These are phyloP conservation scores for Melanophora roralis DNA, from an alignment of 2,888 invertebrate species.

Conservation along the genomic window DNA sequence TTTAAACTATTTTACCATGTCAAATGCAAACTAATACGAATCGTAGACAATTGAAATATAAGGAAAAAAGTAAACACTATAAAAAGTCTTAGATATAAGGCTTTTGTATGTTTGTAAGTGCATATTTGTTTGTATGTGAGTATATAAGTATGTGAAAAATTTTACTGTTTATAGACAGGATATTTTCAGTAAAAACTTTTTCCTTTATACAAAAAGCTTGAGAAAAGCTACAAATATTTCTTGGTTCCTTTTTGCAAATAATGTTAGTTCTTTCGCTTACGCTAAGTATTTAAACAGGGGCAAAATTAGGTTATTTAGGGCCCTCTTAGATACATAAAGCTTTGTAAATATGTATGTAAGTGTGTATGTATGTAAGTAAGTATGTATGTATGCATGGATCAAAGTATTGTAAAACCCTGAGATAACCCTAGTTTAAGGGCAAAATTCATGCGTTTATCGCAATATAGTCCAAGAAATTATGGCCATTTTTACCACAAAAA, in stretches of 20 bases:
- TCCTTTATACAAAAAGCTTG: constrained; percentile 36
- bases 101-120: not conserved
- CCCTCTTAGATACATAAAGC: not conserved
- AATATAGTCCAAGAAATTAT: too few relatives aligned
- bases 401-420: too few relatives aligned
- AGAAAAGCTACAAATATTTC: constrained; percentile 51
- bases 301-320: constrained; percentile 34
- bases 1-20: constrained; percentile 24
- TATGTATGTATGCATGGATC: too few relatives aligned
- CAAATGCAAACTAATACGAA: constrained; percentile 42
- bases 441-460: too few relatives aligned
- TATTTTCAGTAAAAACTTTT: constrained; percentile 43
- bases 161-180: constrained; percentile 53
- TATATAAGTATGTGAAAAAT: constrained; percentile 24
- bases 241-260: constrained; percentile 3
- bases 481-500: too few relatives aligned
- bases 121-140: not conserved
- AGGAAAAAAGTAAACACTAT: constrained; percentile 48
- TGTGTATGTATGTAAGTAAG: too few relatives aligned
- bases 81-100: constrained; percentile 21
- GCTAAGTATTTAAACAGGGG: constrained; percentile 24
- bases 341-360: not conserved
- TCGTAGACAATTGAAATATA: constrained; percentile 53
- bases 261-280: constrained; percentile 45
- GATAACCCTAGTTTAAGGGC: too few relatives aligned